These are phyloP conservation scores for Chironomus striatipennis DNA, from an alignment of 1,140 invertebrate species.

Conservation along the genomic window DNA sequence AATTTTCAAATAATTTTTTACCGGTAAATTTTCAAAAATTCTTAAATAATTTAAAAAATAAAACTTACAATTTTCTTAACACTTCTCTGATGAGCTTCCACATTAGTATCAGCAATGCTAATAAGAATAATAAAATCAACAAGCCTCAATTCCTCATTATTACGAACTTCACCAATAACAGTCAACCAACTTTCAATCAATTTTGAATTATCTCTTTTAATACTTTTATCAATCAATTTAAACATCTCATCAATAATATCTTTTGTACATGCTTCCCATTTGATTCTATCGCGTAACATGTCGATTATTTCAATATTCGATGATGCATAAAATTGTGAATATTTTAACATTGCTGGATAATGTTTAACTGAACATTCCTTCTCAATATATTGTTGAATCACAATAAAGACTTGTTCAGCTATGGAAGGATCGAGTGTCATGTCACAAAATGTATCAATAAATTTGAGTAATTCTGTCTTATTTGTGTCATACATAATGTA, in stretches of 20 bases:
- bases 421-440: background rate
- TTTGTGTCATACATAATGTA: background rate
- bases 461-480: background rate
- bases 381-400: background rate
- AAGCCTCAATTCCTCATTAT: background rate
- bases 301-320: background rate
- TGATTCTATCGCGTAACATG: background rate
- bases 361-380: background rate
- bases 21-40: too few relatives aligned
- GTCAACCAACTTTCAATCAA: background rate
- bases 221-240: background rate
- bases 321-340: background rate
- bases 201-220: background rate
- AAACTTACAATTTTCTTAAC: slow-evolving; percentile 16
- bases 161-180: background rate
- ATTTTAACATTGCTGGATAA: slow-evolving; percentile 2
- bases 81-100: background rate
- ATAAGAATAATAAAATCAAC: background rate
- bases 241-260: background rate
- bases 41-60: too few relatives aligned
- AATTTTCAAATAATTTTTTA: too few relatives aligned
- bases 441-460: slow-evolving; percentile 2
- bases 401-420: background rate
- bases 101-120: background rate
- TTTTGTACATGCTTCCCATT: background rate